Percentiles rank a stretch among this genome's conserved stretches.
Evolutionary conservation across 2,888 invertebrate genomes (phyloP).

Genomic region (Apodemia zela): DNA sequence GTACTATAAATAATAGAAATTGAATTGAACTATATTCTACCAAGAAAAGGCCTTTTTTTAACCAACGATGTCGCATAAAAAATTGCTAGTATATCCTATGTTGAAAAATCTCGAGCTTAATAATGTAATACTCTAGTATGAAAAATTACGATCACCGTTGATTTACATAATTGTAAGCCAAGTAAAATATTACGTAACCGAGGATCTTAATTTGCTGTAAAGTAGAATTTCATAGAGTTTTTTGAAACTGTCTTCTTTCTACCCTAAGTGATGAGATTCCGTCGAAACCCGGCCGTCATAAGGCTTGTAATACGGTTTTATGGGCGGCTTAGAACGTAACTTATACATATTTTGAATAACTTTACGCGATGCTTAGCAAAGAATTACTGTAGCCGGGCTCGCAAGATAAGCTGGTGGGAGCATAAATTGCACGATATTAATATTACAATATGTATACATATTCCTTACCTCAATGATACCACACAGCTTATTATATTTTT

Average conservation of each 20-base stretch:
- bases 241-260: constrained; percentile 65
- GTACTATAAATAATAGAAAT: too few relatives aligned
- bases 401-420: constrained; percentile 49
- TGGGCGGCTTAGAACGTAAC: constrained; percentile 71
- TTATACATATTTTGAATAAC: constrained; percentile 76
- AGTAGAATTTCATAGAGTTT: constrained; percentile 64
- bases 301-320: constrained; percentile 76
- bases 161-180: background rate
- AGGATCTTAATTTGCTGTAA: constrained; percentile 16
- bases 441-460: background rate
- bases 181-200: constrained; percentile 3
- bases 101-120: too few relatives aligned
- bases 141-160: constrained; percentile 1
- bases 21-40: too few relatives aligned
- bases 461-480: background rate
- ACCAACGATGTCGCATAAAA: too few relatives aligned
- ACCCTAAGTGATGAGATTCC: constrained; percentile 73
- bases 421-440: constrained; percentile 26
- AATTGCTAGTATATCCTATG: too few relatives aligned
- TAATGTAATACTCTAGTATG: too few relatives aligned
- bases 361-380: constrained; percentile 65
- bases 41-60: too few relatives aligned
- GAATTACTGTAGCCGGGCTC: constrained; percentile 54
- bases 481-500: background rate
- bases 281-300: constrained; percentile 67